Base-by-base conservation (phyloP, 2,113 vertebrate species). In the human region DNA sequence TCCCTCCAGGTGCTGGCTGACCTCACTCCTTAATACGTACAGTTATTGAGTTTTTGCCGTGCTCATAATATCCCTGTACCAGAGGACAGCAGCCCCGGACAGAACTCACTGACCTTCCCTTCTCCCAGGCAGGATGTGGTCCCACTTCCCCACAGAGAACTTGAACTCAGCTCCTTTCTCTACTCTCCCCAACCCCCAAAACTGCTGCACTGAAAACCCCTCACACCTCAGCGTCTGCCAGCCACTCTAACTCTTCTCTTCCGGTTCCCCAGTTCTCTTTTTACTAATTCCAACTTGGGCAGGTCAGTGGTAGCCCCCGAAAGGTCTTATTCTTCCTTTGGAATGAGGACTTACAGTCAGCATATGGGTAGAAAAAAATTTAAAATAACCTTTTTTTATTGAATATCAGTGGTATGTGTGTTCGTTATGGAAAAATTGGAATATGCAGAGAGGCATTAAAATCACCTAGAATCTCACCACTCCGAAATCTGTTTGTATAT, bases 401-500 rank as follows among this genome's bases (percentile, higher is more conserved):
- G 73, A 89, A 55, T 96, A 35, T 27, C 83, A 90, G 30, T 94
- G 38, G 50, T 30, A 59, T 57, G 11, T 86, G 10, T 59, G 7
- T 86, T 32, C 32, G 12, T 61, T 80, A 64, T 20, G 57, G 57
- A 81, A 89, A 94, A 76, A n/a, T 27, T 16, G 35, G 78, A 80
- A 72, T 87, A 50, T 38, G 13, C 35, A 90, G 14, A 55, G 43
- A 84, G 59, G 13, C 18, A 90, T 84, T 80, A 83, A 66, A 88
- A 76, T 64, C 22, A 85, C 80, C 22, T 75, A 40, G n/a, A 79
- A 59, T 93, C 48, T 38, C n/a, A 61, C 66, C 50, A 91, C 57
- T 97, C n/a, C 57, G 68, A 94, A 80, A 59, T 80, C 66, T 72
- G 30, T 81, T 85, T 89, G 10, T 52, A n/a, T 70, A 79, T 89